Evolutionary conservation across 2,888 invertebrate genomes (phyloP).

Genomic region (Stenotaenia linearis): DNA sequence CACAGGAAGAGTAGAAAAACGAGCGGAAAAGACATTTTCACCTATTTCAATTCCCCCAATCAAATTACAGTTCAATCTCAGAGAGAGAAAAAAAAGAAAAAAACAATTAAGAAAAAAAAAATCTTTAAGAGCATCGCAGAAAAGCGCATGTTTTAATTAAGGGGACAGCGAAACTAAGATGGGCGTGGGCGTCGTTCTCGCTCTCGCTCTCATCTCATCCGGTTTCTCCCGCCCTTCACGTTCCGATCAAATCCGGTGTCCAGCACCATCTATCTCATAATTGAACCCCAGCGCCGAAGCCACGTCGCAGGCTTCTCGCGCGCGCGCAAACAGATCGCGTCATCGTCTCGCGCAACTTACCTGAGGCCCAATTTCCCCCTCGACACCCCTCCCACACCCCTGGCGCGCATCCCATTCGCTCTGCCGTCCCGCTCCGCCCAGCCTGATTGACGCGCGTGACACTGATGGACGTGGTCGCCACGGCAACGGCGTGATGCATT

Average conservation of each 20-base stretch:
- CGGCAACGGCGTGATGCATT: slow-evolving; percentile 5
- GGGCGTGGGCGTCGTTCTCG: not conserved
- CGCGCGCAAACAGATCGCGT: slow-evolving; percentile 26
- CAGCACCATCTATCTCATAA: not conserved
- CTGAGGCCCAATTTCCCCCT: not conserved
- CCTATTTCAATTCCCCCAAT: not conserved
- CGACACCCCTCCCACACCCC: not conserved
- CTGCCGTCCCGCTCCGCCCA: not conserved
- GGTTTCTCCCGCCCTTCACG: not conserved
- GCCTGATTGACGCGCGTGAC: slow-evolving; percentile 29
- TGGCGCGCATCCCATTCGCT: not conserved
- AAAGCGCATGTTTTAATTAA: not conserved
- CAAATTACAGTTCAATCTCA: not conserved
- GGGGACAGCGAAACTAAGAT: not conserved
- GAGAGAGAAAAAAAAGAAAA: not conserved
- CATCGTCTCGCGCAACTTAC: slow-evolving; percentile 26
- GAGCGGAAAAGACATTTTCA: slow-evolving; percentile 21
- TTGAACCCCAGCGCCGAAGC: not conserved
- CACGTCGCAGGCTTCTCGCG: not conserved
- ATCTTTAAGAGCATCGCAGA: not conserved
- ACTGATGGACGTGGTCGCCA: slow-evolving; percentile 30
- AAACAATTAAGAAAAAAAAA: not conserved
- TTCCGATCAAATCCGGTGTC: not conserved
- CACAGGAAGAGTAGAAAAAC: not conserved
- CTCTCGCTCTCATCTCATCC: not conserved